Percentiles rank a stretch among this genome's conserved stretches.
Evolutionary conservation across 2,113 vertebrate species (phyloP).

Genomic region (Athene cunicularia): DNA sequence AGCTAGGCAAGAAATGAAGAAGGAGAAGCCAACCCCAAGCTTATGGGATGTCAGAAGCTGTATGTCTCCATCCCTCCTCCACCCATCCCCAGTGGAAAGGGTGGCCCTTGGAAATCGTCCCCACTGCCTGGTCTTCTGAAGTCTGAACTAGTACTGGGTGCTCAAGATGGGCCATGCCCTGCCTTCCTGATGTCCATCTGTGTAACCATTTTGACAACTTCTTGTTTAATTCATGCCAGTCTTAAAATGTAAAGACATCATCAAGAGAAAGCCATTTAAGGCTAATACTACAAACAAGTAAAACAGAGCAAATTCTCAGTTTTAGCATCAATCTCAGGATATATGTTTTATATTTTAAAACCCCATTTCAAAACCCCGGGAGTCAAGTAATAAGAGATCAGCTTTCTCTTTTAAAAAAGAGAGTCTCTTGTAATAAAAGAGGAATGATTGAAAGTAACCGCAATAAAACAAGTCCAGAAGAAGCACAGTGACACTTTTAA

Average conservation of each 20-base stretch:
- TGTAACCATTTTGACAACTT: neutral
- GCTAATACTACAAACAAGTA: neutral
- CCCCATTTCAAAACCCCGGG: neutral
- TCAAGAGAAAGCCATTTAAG: neutral
- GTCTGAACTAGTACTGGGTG: neutral
- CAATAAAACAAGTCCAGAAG: neutral
- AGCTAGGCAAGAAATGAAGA: neutral
- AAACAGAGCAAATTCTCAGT: neutral
- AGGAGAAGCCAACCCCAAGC: neutral
- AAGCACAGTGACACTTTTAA: neutral
- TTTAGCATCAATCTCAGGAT: neutral
- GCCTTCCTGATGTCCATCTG: fast-evolving
- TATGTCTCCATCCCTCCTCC: neutral
- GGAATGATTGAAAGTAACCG: neutral
- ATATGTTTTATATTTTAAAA: neutral
- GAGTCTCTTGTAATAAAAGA: neutral
- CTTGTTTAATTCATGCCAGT: neutral
- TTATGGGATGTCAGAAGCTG: fast-evolving
- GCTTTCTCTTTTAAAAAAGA: neutral
- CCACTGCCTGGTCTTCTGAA: neutral
- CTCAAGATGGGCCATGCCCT: neutral
- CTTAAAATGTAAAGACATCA: neutral
- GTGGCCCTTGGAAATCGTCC: neutral
- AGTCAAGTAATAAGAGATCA: neutral
- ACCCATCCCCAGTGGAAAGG: neutral